phyloP scores from a whole-genome alignment of 2,113 vertebrate species.

The Jacana jacana region DNA sequence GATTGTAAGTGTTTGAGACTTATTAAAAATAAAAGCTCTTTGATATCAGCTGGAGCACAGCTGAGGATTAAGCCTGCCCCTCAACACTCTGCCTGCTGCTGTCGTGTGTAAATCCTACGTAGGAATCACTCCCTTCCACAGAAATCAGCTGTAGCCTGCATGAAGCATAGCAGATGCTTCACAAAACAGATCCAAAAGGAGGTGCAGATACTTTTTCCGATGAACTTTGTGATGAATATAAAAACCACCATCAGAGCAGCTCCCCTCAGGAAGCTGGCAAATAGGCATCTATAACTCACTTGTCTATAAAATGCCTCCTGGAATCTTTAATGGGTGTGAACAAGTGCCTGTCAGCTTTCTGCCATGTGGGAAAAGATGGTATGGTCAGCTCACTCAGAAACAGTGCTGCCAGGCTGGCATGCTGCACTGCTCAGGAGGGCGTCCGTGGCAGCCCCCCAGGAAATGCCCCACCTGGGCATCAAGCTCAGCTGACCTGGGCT shows the following conservation, averaged over 20 bases:
- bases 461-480: accelerated
- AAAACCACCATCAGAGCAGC: neutral
- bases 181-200: neutral
- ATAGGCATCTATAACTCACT: neutral
- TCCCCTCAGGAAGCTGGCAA: neutral
- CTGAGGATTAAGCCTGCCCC: conserved; percentile 52
- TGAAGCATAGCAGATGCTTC: conserved; percentile 29
- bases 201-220: conserved; percentile 20
- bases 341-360: neutral
- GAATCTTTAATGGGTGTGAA: neutral
- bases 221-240: neutral
- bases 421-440: accelerated
- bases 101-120: conserved; percentile 26
- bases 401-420: neutral
- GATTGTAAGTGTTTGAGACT: conserved; percentile 32
- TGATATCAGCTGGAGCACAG: conserved; percentile 62
- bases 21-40: conserved; percentile 51
- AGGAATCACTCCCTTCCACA: conserved; percentile 3
- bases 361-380: neutral
- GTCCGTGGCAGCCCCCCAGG: neutral
- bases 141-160: neutral
- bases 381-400: neutral
- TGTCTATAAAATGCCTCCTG: neutral
- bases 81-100: conserved; percentile 35
- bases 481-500: neutral